These are phyloP conservation scores for Aethes cnicana DNA, from an alignment of 2,888 invertebrate species.

Conservation along the genomic window DNA sequence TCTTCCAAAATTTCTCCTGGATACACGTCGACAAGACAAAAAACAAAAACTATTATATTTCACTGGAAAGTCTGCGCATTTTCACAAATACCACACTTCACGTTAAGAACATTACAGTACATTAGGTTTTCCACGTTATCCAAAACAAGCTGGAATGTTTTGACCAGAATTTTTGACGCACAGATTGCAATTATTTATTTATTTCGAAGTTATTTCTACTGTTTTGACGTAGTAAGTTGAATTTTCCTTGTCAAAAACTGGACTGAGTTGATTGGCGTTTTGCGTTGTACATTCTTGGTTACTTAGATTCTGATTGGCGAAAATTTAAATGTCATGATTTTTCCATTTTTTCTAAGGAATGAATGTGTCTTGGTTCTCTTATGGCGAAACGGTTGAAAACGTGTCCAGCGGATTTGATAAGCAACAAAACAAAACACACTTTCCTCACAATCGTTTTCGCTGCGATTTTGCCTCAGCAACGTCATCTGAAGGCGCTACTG, in stretches of 20 bases:
- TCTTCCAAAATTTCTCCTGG: conserved; percentile 47
- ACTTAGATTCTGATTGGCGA: not conserved
- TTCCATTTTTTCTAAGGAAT: no score
- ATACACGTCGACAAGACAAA: conserved; percentile 41
- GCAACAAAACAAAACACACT: no score
- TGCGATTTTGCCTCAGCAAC: no score
- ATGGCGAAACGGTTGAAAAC: no score
- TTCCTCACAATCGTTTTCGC: no score
- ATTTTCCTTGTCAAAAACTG: conserved; percentile 41
- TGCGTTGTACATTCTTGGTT: no score
- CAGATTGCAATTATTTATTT: no score
- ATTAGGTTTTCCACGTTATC: conserved; percentile 39
- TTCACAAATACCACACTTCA: conserved; percentile 31
- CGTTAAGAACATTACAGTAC: conserved; percentile 25
- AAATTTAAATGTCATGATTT: not conserved
- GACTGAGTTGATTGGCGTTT: conserved; percentile 42
- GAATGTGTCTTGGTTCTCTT: no score
- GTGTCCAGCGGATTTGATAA: no score
- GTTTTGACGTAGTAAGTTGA: no score
- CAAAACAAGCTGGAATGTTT: conserved; percentile 67
- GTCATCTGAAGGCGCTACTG: no score
- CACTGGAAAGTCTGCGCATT: conserved; percentile 38
- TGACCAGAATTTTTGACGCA: conserved; percentile 51
- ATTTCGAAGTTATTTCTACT: no score
- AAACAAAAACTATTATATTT: conserved; percentile 41